phyloP scores from a whole-genome alignment of 2,113 vertebrate species.

The Hippocampus zosterae region DNA sequence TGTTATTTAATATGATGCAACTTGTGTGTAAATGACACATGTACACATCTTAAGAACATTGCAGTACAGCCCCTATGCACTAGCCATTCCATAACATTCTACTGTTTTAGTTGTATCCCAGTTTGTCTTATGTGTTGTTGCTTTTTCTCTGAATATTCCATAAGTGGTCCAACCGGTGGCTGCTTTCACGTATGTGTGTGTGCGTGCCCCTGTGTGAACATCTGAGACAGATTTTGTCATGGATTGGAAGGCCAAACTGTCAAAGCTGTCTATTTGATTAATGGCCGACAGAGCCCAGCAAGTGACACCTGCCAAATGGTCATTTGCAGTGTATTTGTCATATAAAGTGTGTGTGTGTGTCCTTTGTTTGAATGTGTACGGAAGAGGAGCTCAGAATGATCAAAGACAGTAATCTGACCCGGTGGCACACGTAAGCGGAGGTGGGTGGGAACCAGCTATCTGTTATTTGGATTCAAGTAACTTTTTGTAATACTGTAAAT shows the following conservation, averaged over 20 bases:
- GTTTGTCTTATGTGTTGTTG: neutral
- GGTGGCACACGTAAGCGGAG: constrained; percentile 25
- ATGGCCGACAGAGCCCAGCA: constrained; percentile 52
- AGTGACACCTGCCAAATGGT: constrained; percentile 60
- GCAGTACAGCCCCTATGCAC: no score
- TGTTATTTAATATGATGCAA: no score
- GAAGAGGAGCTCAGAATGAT: neutral
- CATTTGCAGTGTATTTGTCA: constrained; percentile 28
- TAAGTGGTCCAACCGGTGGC: neutral
- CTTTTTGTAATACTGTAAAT: neutral
- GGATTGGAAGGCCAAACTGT: constrained; percentile 48
- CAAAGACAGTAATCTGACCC: constrained; percentile 18
- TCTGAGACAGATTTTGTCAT: constrained; percentile 24
- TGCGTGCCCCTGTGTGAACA: neutral
- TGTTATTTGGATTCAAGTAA: neutral
- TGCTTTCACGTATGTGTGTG: neutral
- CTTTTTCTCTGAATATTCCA: neutral
- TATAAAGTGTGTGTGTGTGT: constrained; percentile 11
- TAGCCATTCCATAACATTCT: neutral
- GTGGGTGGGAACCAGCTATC: neutral
- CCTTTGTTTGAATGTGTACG: constrained; percentile 14
- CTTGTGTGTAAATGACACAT: no score
- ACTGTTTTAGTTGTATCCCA: neutral
- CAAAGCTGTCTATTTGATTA: constrained; percentile 60
- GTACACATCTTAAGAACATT: no score